Conservation (phyloP, 2,888 invertebrate species). For the Apamea crenata region DNA sequence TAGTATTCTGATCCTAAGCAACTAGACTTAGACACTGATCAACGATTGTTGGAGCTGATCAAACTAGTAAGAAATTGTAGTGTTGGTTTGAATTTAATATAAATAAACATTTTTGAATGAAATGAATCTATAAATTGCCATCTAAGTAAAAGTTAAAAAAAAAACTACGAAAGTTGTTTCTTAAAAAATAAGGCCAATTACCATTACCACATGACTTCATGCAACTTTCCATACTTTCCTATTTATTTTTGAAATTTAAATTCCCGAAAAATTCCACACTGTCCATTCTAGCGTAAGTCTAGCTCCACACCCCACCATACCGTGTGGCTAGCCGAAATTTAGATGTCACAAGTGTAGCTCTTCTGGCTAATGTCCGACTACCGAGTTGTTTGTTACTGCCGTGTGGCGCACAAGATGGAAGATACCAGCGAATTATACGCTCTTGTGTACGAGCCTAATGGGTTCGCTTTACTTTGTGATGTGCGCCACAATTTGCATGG, state of each 20-base stretch:
- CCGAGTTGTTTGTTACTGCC: constrained; percentile 88
- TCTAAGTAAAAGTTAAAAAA: no score
- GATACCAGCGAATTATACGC: constrained; percentile 85
- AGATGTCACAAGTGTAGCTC: constrained; percentile 88
- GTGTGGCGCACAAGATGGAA: constrained; percentile 86
- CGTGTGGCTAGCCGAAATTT: constrained; percentile 89
- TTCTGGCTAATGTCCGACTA: constrained; percentile 83
- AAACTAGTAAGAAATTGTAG: no score
- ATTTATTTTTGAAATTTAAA: neutral
- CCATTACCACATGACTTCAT: neutral
- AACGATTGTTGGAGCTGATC: no score
- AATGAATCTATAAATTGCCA: no score
- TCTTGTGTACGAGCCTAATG: constrained; percentile 75
- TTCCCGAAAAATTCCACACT: neutral
- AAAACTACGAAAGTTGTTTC: neutral
- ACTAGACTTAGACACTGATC: no score
- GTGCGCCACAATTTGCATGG: constrained; percentile 62
- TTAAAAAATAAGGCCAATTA: neutral
- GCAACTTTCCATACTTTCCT: neutral
- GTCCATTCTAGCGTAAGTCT: constrained; percentile 53
- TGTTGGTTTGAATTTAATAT: no score
- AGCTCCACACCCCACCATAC: constrained; percentile 65
- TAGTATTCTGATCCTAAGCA: no score
- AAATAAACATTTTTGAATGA: no score
- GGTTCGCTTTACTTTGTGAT: constrained; percentile 61